phyloP scores from a whole-genome alignment of 2,888 invertebrate species.

The Digitonthophagus gazella region DNA sequence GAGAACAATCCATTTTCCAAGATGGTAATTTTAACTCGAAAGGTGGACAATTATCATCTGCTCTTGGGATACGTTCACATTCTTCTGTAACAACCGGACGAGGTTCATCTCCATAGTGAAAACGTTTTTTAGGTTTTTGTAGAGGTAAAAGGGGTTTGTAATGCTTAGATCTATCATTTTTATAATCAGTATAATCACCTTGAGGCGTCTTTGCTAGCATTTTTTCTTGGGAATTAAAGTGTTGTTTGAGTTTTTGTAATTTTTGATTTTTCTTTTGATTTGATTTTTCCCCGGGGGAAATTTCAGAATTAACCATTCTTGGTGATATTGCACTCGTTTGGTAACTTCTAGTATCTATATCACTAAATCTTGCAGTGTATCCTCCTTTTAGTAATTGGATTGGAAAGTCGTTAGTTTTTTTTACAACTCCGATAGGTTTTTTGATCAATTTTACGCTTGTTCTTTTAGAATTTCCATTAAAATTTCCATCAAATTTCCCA shows the following conservation, averaged over 20 bases:
- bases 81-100: neutral
- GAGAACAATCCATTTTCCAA: too few relatives aligned
- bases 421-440: constrained; percentile 21
- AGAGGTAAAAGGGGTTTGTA: neutral
- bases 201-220: neutral
- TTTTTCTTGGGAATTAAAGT: too few relatives aligned
- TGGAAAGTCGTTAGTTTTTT: constrained; percentile 13
- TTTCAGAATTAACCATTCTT: neutral
- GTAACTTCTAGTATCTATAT: neutral
- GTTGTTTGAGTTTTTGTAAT: too few relatives aligned
- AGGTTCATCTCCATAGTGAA: neutral
- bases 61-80: neutral
- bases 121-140: neutral
- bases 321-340: neutral
- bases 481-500: too few relatives aligned
- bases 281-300: too few relatives aligned
- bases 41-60: neutral
- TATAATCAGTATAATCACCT: neutral
- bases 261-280: neutral
- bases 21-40: neutral
- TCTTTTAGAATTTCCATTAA: neutral
- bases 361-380: constrained; percentile 3
- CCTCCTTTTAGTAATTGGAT: constrained; percentile 20
- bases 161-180: neutral
- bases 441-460: constrained; percentile 4